A percentile compares a stretch with the other conserved stretches of the same genome.
Conservation (phyloP, 2,888 invertebrate species). For the Cheilosia grossa region DNA sequence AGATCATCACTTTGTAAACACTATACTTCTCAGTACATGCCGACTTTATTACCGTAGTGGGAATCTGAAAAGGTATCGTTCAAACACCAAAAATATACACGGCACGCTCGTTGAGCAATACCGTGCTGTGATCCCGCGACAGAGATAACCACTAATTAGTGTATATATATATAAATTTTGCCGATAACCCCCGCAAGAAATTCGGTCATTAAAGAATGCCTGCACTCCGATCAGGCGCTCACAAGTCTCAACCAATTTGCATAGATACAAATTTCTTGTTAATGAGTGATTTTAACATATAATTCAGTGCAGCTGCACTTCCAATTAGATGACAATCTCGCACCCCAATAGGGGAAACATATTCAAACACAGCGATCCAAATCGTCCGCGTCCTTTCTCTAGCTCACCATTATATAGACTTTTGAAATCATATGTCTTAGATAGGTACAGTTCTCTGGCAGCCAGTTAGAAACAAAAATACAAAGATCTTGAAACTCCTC, state of each 20-base stretch:
- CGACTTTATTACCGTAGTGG: too few relatives aligned
- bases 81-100: too few relatives aligned
- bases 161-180: slow-evolving; percentile 42
- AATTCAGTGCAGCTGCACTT: slow-evolving; percentile 52
- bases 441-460: slow-evolving; percentile 37
- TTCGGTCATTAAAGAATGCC: slow-evolving; percentile 28
- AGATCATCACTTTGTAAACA: too few relatives aligned
- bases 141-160: slow-evolving; percentile 53
- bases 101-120: too few relatives aligned
- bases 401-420: slow-evolving; percentile 13
- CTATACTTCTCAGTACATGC: too few relatives aligned
- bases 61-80: too few relatives aligned
- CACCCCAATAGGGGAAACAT: slow-evolving; percentile 47
- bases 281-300: slow-evolving; percentile 72
- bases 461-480: slow-evolving; percentile 21
- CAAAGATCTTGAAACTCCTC: slow-evolving; percentile 35
- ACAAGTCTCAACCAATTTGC: slow-evolving; percentile 50
- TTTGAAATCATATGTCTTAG: slow-evolving; percentile 59
- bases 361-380: slow-evolving; percentile 41
- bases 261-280: slow-evolving; percentile 74
- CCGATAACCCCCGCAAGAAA: slow-evolving; percentile 46
- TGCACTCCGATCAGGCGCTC: not conserved
- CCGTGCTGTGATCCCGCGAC: slow-evolving; percentile 13
- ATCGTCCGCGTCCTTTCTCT: slow-evolving; percentile 6
- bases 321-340: slow-evolving; percentile 65